A percentile compares a stretch with the other conserved stretches of the same genome.
Evolutionary conservation across 2,797 vertebrate species (phyloP).

Genomic region (Acanthiza pusilla): DNA sequence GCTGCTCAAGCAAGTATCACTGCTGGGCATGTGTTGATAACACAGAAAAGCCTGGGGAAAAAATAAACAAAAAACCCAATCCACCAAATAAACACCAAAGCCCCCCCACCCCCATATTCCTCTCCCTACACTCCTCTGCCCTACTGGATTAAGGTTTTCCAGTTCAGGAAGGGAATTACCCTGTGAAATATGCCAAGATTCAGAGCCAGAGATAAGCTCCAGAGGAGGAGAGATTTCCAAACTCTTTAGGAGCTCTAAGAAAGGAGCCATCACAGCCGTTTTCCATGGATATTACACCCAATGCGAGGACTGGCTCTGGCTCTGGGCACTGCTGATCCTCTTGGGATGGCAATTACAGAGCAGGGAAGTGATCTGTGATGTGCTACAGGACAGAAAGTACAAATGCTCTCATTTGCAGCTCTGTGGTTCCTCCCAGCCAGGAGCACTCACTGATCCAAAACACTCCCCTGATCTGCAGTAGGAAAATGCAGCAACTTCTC

Average conservation of each 20-base stretch:
- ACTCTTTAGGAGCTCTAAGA: background rate
- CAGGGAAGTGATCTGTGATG: rapidly evolving
- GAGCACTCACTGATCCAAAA: background rate
- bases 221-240: background rate
- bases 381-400: background rate
- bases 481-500: background rate
- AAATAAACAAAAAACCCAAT: rapidly evolving
- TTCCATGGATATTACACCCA: background rate
- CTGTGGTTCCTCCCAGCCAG: background rate
- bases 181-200: background rate
- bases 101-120: background rate
- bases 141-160: background rate
- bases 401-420: background rate
- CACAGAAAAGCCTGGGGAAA: background rate
- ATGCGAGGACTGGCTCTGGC: background rate
- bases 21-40: background rate
- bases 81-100: background rate
- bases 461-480: rapidly evolving
- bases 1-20: background rate
- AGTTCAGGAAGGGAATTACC: background rate
- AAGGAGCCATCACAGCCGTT: background rate
- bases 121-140: background rate
- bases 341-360: background rate
- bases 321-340: background rate
- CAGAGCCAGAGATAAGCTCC: background rate